Evolutionary conservation across 2,113 vertebrate genomes (phyloP).

Genomic region (Ahaetulla prasina): DNA sequence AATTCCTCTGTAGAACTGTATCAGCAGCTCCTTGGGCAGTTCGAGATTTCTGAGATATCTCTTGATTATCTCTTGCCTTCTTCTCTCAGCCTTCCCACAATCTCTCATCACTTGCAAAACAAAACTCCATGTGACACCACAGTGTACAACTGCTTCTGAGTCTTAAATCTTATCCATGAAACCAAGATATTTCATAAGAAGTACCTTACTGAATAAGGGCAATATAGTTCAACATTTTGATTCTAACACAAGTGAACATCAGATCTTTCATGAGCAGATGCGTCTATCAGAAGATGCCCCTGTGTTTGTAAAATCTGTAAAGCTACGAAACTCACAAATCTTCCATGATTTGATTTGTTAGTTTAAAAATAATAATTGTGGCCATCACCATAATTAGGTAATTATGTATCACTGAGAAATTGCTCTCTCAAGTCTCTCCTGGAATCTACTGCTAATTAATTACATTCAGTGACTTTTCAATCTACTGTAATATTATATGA

Average conservation of each 20-base stretch:
- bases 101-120: neutral
- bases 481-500: neutral
- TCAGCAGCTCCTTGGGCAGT: too few relatives aligned
- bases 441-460: neutral
- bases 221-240: neutral
- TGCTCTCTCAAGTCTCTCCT: neutral
- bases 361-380: neutral
- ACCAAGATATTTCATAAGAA: neutral
- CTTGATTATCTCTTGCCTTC: neutral
- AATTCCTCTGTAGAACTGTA: too few relatives aligned
- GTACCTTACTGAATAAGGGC: neutral
- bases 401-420: neutral
- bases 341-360: neutral
- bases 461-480: neutral
- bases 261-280: neutral
- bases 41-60: too few relatives aligned
- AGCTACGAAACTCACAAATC: neutral
- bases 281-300: neutral
- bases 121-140: neutral
- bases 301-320: neutral
- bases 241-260: neutral
- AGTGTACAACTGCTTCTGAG: neutral
- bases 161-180: neutral
- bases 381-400: neutral
- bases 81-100: neutral